Evolutionary conservation across 2,797 vertebrate genomes (phyloP).

Genomic region (Falco naumanni): DNA sequence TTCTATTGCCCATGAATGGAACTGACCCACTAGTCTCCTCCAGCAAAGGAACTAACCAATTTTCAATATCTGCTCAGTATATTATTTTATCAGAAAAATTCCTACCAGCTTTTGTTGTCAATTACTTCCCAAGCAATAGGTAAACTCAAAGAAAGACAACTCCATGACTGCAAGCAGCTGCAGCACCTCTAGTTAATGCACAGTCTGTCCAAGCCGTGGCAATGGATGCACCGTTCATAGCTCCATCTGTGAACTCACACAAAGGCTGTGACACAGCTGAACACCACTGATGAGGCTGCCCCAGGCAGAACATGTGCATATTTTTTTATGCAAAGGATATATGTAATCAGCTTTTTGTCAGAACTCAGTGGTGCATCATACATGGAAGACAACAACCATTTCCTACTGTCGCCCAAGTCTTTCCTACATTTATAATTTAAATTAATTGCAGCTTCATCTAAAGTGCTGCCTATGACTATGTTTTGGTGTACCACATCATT

Average conservation of each 20-base stretch:
- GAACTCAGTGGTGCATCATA: not conserved
- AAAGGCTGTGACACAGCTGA: not conserved
- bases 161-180: not conserved
- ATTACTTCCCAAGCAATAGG: not conserved
- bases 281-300: not conserved
- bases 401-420: not conserved
- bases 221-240: not conserved
- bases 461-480: not conserved
- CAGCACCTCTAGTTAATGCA: not conserved
- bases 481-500: not conserved
- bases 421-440: not conserved
- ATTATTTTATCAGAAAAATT: not conserved
- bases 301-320: not conserved
- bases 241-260: not conserved
- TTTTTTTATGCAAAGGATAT: not conserved
- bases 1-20: fast-evolving
- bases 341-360: not conserved
- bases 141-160: not conserved
- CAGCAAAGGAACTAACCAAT: not conserved
- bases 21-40: not conserved
- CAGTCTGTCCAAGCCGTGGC: not conserved
- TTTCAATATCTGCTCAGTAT: not conserved
- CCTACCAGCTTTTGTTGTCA: not conserved
- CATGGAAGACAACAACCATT: not conserved
- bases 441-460: not conserved